phyloP scores from a whole-genome alignment of 2,888 invertebrate species.

The Lithophane socia region DNA sequence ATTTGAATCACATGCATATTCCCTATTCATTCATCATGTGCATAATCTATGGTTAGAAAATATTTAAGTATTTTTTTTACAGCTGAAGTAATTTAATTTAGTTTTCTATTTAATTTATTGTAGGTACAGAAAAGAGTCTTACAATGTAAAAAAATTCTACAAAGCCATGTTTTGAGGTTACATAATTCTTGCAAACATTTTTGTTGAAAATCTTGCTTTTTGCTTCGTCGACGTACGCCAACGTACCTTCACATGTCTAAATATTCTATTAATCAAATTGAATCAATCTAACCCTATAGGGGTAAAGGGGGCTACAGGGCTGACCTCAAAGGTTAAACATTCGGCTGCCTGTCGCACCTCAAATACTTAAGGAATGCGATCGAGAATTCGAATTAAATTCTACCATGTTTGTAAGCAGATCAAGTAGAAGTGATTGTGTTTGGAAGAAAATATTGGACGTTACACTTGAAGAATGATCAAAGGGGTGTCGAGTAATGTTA shows the following conservation, averaged over 20 bases:
- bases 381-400: conserved; percentile 49
- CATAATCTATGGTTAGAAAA: no score
- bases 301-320: neutral
- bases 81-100: no score
- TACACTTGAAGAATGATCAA: neutral
- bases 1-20: no score
- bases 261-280: conserved; percentile 49
- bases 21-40: no score
- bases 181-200: no score
- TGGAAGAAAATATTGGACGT: neutral
- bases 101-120: no score
- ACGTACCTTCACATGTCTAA: conserved; percentile 1
- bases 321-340: conserved; percentile 53
- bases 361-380: conserved; percentile 51
- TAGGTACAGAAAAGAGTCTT: no score
- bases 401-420: conserved; percentile 15
- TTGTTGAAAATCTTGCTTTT: neutral
- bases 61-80: no score
- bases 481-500: neutral
- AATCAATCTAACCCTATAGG: conserved; percentile 41
- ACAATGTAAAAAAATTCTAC: no score
- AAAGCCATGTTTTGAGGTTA: no score
- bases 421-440: conserved; percentile 24
- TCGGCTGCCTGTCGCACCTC: conserved; percentile 35
- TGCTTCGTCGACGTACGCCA: neutral